Base-by-base conservation (phyloP, 2,888 invertebrate species). In the Maniola hyperantus region DNA sequence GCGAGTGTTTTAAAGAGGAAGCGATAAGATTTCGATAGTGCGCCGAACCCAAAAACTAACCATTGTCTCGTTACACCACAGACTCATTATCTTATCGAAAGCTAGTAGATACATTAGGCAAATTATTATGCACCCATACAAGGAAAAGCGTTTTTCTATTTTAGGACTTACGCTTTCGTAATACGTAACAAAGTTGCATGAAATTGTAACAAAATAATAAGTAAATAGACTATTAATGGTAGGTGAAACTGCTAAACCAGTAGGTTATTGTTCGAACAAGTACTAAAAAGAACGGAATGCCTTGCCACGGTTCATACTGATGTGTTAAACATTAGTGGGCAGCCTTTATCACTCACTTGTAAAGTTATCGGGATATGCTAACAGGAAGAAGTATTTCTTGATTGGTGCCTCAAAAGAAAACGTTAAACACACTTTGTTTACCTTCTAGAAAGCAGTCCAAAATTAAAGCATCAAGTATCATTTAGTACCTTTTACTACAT, bases 1-100 rank as follows among this genome's bases (percentile, higher is more conserved):
- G 77, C 73, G 77, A 80, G 75, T 84, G 83, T 86, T 82, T 76
- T 76, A 78, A 79, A 83, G 79, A 88, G 89, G 90, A 88, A 81
- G 83, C 71, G 90, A 90, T 90, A 90, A 89, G 80, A 77, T 75
- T 76, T 73, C 68, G 72, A 62, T 71, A 71, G 81, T 79, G 76
- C 82, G 77, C 74, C 82, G 83, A 84, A 85, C 85, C 82, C 79
- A 76, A 83, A 85, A 86, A 83, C 82, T 75, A 61, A 64, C 64
- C 66, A 66, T 67, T 67, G 68, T 70, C 54, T 67, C 61, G 51
- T 68, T 64, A 66, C 33, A 39, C 54, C 6, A 26, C 4, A 26
- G 26, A 26, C 48, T 62, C 65, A 64, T n/a, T 68, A 70, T 72
- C 69, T 69, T 72, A 71, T 72, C 69, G 44, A 62, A 2, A 15